A percentile compares a stretch with the other conserved stretches of the same genome.
Conservation (phyloP, 2,113 vertebrate species). For the Callocephalon fimbriatum region DNA sequence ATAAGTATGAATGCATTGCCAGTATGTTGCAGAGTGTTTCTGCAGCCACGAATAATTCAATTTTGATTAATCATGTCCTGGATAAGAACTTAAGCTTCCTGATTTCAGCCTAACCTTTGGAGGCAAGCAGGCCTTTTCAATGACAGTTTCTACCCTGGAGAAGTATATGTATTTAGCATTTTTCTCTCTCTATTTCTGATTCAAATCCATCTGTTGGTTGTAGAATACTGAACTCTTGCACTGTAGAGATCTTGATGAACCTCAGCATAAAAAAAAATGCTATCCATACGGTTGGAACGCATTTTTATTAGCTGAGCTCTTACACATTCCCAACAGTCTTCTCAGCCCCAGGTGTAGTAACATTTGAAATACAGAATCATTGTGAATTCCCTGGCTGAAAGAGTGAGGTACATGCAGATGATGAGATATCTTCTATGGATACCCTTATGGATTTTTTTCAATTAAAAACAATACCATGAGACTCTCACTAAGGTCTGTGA, state of each 20-base stretch:
- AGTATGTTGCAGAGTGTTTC: neutral
- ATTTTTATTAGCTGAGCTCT: neutral
- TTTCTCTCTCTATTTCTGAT: neutral
- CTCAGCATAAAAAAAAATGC: neutral
- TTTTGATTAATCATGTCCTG: neutral
- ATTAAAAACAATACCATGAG: constrained; percentile 20
- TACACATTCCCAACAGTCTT: neutral
- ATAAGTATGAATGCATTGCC: neutral
- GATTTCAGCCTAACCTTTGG: neutral
- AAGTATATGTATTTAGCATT: neutral
- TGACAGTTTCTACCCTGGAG: neutral
- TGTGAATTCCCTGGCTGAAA: neutral
- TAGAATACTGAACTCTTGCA: neutral
- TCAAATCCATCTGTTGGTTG: neutral
- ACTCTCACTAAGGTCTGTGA: neutral
- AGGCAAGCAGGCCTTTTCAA: neutral
- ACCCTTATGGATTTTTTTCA: constrained; percentile 30
- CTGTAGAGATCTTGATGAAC: neutral
- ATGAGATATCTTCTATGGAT: neutral
- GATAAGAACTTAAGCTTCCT: neutral
- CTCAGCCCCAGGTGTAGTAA: neutral
- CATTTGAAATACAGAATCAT: neutral
- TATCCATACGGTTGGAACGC: neutral
- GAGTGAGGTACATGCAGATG: neutral
- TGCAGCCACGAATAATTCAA: neutral